Conservation (phyloP, 2,888 invertebrate genomes). For the Rhagophthalmus giganteus region DNA sequence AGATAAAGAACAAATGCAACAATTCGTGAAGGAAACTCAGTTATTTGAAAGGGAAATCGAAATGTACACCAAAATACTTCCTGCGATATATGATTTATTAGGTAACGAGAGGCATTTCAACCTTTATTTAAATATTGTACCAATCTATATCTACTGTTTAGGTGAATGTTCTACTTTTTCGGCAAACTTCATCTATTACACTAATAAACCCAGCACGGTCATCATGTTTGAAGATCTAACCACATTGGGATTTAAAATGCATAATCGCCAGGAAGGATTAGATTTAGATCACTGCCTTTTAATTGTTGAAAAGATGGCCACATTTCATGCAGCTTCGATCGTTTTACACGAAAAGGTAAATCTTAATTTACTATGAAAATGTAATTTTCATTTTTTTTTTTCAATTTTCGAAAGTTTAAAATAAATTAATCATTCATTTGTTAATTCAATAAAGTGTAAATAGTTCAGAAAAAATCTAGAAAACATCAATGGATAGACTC, state of each 20-base stretch:
- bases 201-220: slow-evolving; percentile 44
- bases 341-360: slow-evolving; percentile 58
- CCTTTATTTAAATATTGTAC: background rate
- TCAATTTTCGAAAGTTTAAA: no score
- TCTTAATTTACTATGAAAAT: no score
- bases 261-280: slow-evolving; percentile 59
- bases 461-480: no score
- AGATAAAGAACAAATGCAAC: slow-evolving; percentile 51
- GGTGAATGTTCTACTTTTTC: slow-evolving; percentile 9
- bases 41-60: slow-evolving; percentile 56
- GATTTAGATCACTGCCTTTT: slow-evolving; percentile 59
- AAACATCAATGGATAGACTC: no score
- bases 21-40: slow-evolving; percentile 54
- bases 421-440: no score
- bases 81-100: slow-evolving; percentile 53
- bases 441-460: no score
- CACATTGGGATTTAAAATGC: slow-evolving; percentile 59
- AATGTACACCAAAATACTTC: slow-evolving; percentile 55
- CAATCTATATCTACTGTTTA: slow-evolving; percentile 2
- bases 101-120: slow-evolving; percentile 25
- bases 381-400: no score
- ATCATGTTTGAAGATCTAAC: slow-evolving; percentile 62
- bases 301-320: slow-evolving; percentile 58
- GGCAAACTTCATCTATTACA: slow-evolving; percentile 16
- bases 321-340: slow-evolving; percentile 61